Base-by-base conservation (phyloP, 2,888 invertebrate genomes). In the Cataglyphis altisquamis region DNA sequence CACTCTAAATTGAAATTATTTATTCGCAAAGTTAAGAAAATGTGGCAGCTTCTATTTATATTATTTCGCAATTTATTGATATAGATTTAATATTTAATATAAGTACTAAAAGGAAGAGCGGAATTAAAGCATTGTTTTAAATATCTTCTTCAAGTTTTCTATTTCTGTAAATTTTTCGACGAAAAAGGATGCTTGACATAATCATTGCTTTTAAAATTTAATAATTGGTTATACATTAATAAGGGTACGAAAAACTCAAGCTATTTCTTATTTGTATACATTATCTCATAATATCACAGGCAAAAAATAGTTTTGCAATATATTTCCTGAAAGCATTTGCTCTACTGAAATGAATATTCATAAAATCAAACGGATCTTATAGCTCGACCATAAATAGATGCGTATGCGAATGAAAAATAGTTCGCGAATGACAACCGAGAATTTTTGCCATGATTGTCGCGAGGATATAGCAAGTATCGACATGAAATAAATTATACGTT, bases 381-480 rank as follows among this genome's bases (percentile, higher is more conserved):
- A 70, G 10, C 45, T 60, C 70, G 45, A 18, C 25, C 70, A 32
- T 70, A 39, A 55, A 57, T 9, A 36, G 8, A 12, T 29, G 39
- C 12, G 8, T 29, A 41, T 32, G n/a, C 3, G 15, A 36, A 68
- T 57, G 29, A 68, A 77, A 68, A 68, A 18, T 25, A n/a, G 68
- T 55, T 77, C 6, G 77, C 21, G 57, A 68, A 25, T 78, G 68
- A 78, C 57, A 78, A 68, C 41, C 41, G 57, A 52, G 57, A 68
- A 57, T 78, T 78, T 77, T 78, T 41, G 68, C 57, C 32, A 77
- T 57, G 55, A 78, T 78, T 57, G 32, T 57, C 68, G 18, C 67
- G 41, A 36, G 36, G 29, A 78, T 57, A 15, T 57, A 77, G 67
- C 68, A 36, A 55, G 6, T 66, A 52, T 36, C 18, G 41, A 21